Evolutionary conservation across 2,888 invertebrate genomes (phyloP), one percentile per base, ranked within the genome.

Genomic region (Spisula solida): DNA sequence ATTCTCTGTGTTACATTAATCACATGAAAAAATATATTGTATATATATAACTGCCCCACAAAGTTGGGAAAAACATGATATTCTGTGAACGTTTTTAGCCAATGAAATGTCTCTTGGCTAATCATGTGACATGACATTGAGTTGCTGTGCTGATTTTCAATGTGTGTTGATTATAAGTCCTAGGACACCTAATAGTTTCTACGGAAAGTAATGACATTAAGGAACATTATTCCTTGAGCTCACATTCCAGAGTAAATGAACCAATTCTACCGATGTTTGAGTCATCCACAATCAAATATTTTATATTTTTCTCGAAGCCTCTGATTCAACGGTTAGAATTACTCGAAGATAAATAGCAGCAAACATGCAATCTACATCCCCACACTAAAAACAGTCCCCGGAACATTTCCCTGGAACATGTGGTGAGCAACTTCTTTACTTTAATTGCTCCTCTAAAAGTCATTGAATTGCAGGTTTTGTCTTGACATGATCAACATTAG

Each of bases 311-410:
- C 75, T 75, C 75, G 14, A 34, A 34, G 75, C 14, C 34, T 31
- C 16, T 31, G 14, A 31, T 31, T 75, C 34, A 8, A 75, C 16
- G 2, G 18, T 31, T 41, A 75, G 12, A 31, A 75, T 66, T 34
- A 75, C 34, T 31, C 0, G 31, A 34, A 18, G 56, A 79, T 85
- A 84, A 85, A 79, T 79, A 79, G 85, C 41, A 48, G 12, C 75
- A 78, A 84, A 78, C 78, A 79, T 84, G 78, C 78, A 48, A 84
- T 56, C 41, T 75, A 75, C 75, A 75, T 79, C 79, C 31, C 51
- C 75, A 75, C 18, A 31, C 20, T 29, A 79, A 75, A 55, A 14
- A 18, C 14, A 41, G 41, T 41, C 41, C 41, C 8, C 8, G 41
- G 41, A 41, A 41, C 41, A 41, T 41, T 41, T 41, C 41, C 5